Evolutionary conservation across 1,140 invertebrate species (phyloP).

Genomic region (Drosophila pectinifera): DNA sequence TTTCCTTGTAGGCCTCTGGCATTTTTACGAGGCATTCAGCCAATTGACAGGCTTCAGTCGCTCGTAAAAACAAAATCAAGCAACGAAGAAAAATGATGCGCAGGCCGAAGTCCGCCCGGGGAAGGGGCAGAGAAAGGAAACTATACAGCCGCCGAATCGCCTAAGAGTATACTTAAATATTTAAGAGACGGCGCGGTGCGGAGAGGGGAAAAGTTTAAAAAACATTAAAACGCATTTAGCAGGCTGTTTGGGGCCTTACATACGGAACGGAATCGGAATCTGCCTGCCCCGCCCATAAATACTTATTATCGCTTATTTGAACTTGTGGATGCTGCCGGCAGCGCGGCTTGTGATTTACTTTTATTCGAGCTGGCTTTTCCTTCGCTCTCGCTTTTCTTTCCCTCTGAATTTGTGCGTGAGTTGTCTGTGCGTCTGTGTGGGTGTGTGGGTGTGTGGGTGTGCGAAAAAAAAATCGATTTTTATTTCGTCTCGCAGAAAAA

Average conservation of each 20-base stretch:
- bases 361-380: conserved; percentile 61
- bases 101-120: conserved; percentile 32
- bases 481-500: conserved; percentile 59
- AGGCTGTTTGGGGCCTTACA: conserved; percentile 46
- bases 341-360: conserved; percentile 69
- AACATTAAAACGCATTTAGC: conserved; percentile 83
- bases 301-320: conserved; percentile 84
- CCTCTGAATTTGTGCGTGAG: conserved; percentile 29
- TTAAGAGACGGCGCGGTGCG: conserved; percentile 41
- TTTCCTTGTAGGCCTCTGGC: conserved; percentile 67
- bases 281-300: conserved; percentile 68
- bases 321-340: conserved; percentile 69
- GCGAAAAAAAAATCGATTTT: conserved; percentile 71
- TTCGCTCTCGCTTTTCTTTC: neutral
- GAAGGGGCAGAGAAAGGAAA: conserved; percentile 16
- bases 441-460: conserved; percentile 18
- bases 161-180: conserved; percentile 79
- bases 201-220: conserved; percentile 48
- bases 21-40: conserved; percentile 84
- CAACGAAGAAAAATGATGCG: conserved; percentile 80
- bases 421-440: conserved; percentile 23
- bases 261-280: conserved; percentile 35
- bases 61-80: conserved; percentile 79
- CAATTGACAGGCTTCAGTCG: conserved; percentile 84
- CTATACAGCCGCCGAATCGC: conserved; percentile 49